phyloP scores from a whole-genome alignment of 2,113 vertebrate species.

The Podiceps cristatus region DNA sequence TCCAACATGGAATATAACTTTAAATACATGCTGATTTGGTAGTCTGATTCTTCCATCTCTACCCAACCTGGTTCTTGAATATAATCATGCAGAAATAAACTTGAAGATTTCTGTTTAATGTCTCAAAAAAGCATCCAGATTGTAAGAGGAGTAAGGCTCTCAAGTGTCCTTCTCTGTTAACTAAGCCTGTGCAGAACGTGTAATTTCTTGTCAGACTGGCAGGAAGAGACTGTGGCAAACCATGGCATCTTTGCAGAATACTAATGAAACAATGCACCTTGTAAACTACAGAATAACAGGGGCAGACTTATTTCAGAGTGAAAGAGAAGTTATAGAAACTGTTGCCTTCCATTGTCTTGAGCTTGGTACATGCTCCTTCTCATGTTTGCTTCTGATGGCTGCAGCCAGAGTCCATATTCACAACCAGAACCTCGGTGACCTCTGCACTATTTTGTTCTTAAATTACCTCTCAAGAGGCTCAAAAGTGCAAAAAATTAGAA shows the following conservation, averaged over 20 bases:
- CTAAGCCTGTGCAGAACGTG: not conserved
- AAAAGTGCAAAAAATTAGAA: not conserved
- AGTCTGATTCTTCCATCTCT: not conserved
- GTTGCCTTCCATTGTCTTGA: not conserved
- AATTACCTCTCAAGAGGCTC: not conserved
- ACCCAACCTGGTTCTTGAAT: not conserved
- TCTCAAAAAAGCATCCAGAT: not conserved
- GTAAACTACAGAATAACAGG: not conserved
- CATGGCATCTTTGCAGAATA: not conserved
- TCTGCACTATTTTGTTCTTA: not conserved
- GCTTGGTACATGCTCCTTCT: not conserved
- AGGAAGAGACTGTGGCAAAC: not conserved
- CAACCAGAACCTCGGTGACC: not conserved
- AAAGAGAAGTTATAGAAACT: not conserved
- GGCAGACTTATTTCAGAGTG: not conserved
- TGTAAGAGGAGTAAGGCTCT: not conserved
- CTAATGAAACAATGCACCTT: not conserved
- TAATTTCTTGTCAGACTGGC: not conserved
- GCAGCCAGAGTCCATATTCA: not conserved
- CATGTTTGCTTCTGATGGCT: not conserved
- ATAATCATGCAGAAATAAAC: not conserved
- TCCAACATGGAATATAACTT: not conserved
- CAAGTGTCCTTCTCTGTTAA: not conserved
- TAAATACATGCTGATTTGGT: not conserved
- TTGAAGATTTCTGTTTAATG: not conserved